phyloP scores from a whole-genome alignment of 2,797 vertebrate species.

The Schizopygopsis malacanthus region DNA sequence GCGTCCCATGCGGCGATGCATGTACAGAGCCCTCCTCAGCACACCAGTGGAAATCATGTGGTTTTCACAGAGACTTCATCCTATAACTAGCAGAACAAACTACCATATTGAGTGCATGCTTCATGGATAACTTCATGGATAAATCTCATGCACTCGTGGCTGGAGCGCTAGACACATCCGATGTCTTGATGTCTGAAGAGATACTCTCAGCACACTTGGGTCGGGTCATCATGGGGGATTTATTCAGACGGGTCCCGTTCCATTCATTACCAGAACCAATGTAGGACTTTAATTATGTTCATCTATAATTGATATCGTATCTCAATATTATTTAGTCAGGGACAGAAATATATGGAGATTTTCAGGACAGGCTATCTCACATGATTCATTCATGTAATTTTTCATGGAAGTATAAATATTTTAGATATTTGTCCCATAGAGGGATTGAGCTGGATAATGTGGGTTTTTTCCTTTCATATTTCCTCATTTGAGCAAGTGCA shows the following conservation, averaged over 20 bases:
- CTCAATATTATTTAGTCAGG: slow-evolving; percentile 66
- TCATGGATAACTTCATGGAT: slow-evolving; percentile 41
- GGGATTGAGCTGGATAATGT: slow-evolving; percentile 49
- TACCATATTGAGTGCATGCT: not conserved
- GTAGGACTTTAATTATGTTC: slow-evolving; percentile 67
- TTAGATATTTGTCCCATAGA: slow-evolving; percentile 64
- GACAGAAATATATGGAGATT: slow-evolving; percentile 59
- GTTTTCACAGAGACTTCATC: not conserved
- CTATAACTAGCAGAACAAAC: slow-evolving; percentile 4
- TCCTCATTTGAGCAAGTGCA: slow-evolving; percentile 62
- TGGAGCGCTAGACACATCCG: not conserved
- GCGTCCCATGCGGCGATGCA: not conserved
- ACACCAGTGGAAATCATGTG: not conserved
- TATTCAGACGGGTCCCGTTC: slow-evolving; percentile 55
- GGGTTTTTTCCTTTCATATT: slow-evolving; percentile 64
- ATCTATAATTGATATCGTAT: slow-evolving; percentile 71
- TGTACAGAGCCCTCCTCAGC: not conserved
- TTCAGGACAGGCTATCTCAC: slow-evolving; percentile 43
- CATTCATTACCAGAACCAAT: slow-evolving; percentile 66
- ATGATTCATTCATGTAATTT: slow-evolving; percentile 63
- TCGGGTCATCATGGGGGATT: slow-evolving; percentile 7
- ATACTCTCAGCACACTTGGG: slow-evolving; percentile 51
- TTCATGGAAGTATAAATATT: slow-evolving; percentile 65
- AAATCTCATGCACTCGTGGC: not conserved
- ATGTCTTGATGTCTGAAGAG: slow-evolving; percentile 26